phyloP scores from a whole-genome alignment of 2,113 vertebrate species.

The Isurus oxyrinchus region DNA sequence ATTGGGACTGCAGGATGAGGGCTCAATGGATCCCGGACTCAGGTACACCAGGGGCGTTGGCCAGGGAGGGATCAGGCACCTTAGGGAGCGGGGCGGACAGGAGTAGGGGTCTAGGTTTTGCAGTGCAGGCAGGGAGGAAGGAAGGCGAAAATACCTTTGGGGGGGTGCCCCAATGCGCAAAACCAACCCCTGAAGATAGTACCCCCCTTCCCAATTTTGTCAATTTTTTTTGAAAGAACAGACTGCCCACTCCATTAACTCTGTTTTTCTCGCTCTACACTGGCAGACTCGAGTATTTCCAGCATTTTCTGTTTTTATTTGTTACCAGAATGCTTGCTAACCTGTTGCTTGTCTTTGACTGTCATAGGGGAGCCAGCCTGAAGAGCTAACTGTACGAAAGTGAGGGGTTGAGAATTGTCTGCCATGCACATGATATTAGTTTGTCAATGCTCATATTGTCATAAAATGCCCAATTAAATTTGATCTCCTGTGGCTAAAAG shows the following conservation, averaged over 20 bases:
- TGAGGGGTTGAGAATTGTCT: not conserved
- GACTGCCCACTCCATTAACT: not conserved
- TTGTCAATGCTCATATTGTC: not conserved
- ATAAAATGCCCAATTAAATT: not conserved
- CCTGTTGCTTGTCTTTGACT: not conserved
- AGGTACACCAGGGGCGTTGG: too few species aligned
- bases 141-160: too few species aligned
- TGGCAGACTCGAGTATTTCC: not conserved
- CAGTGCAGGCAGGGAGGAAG: too few species aligned
- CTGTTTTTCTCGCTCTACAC: not conserved
- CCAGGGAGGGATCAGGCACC: too few species aligned
- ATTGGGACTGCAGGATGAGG: too few species aligned
- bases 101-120: too few species aligned
- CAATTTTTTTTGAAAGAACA: too few species aligned
- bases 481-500: not conserved
- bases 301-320: not conserved
- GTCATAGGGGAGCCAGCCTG: not conserved
- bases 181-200: too few species aligned
- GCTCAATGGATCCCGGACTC: too few species aligned
- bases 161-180: too few species aligned
- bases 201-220: too few species aligned
- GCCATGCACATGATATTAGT: not conserved
- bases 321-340: not conserved
- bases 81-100: too few species aligned
- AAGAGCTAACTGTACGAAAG: not conserved